These are phyloP conservation scores for Haplochromis burtoni DNA, from an alignment of 2,113 vertebrate genomes.

Conservation along the genomic window DNA sequence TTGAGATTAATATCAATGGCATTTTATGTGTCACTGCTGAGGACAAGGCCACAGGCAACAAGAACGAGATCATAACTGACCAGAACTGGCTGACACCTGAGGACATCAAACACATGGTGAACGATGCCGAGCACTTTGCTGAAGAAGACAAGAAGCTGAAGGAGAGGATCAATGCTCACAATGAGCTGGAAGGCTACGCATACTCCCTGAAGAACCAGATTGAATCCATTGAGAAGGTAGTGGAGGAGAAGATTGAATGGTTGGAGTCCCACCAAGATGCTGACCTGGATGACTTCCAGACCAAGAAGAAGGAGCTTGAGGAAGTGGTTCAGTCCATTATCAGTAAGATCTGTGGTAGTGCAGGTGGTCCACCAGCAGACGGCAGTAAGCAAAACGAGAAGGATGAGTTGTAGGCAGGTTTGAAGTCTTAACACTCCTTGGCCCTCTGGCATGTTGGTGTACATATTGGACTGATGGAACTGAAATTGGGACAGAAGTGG, in stretches of 20 bases:
- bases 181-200: neutral
- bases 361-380: fast-evolving
- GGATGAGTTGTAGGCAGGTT: slow-evolving; percentile 86
- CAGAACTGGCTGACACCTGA: neutral
- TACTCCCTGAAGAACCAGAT: neutral
- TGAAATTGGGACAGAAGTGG: slow-evolving; percentile 58
- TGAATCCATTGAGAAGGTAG: neutral
- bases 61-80: neutral
- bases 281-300: neutral
- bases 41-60: neutral
- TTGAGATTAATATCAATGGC: neutral
- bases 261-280: neutral
- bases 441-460: slow-evolving; percentile 54
- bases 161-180: neutral
- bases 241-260: neutral
- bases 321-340: neutral
- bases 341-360: neutral
- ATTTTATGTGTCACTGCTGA: neutral
- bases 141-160: fast-evolving
- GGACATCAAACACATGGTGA: neutral
- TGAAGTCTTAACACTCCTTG: slow-evolving; percentile 1
- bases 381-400: slow-evolving; percentile 65
- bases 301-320: neutral
- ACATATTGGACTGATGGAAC: slow-evolving; percentile 61
- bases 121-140: fast-evolving